A percentile compares a stretch with the other conserved stretches of the same genome.
Evolutionary conservation across 2,888 invertebrate species (phyloP).

Genomic region (Heteropelma amictum): DNA sequence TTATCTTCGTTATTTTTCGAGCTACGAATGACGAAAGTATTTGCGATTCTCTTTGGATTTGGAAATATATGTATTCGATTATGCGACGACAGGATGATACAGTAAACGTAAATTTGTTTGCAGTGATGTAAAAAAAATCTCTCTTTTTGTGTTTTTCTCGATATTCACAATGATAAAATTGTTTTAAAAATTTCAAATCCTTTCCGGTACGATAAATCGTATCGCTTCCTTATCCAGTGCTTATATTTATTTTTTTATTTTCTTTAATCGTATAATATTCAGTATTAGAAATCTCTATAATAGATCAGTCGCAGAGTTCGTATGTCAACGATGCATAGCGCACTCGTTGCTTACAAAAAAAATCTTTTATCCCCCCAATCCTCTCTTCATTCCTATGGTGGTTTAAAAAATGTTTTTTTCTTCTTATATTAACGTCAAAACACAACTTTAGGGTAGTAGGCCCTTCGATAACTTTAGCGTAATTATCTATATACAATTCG

Average conservation of each 20-base stretch:
- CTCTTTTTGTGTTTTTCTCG: background rate
- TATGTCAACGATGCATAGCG: constrained; percentile 30
- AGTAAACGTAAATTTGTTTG: background rate
- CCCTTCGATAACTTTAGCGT: constrained; percentile 39
- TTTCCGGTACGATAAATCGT: no score
- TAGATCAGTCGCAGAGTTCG: constrained; percentile 60
- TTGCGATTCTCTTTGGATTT: constrained; percentile 61
- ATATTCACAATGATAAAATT: background rate
- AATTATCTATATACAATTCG: constrained; percentile 43
- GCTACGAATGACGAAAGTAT: constrained; percentile 59
- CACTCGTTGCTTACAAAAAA: constrained; percentile 21
- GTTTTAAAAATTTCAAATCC: background rate
- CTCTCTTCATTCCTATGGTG: constrained; percentile 10
- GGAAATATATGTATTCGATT: constrained; percentile 57
- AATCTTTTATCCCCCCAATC: constrained; percentile 15
- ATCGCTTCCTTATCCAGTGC: background rate
- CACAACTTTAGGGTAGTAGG: constrained; percentile 45
- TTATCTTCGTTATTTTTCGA: constrained; percentile 29
- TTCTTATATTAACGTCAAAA: constrained; percentile 9
- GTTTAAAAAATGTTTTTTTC: constrained; percentile 35
- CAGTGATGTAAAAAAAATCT: background rate
- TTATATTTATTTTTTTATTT: background rate
- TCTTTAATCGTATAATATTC: constrained; percentile 36
- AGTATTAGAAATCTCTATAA: constrained; percentile 58
- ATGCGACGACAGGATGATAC: constrained; percentile 17